Percentiles rank a stretch among this genome's conserved stretches.
Evolutionary conservation across 2,888 invertebrate species (phyloP).

Genomic region (Leptopilina myrica): DNA sequence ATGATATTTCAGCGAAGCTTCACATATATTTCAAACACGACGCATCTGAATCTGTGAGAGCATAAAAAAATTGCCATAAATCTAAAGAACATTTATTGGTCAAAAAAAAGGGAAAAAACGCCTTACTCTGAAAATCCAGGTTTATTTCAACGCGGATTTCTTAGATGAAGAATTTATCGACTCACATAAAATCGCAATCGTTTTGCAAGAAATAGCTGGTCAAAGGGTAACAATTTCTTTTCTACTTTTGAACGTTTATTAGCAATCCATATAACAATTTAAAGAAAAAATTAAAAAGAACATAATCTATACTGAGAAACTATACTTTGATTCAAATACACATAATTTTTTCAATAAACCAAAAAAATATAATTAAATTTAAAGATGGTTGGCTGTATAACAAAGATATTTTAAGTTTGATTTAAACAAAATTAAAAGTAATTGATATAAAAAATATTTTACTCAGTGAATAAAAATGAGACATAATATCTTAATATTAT

Average conservation of each 20-base stretch:
- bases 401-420: too few species aligned
- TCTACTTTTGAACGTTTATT: background rate
- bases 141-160: slow-evolving; percentile 16
- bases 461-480: background rate
- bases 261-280: background rate
- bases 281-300: too few species aligned
- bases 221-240: background rate
- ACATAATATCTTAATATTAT: background rate
- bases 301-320: too few species aligned
- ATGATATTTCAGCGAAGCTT: background rate
- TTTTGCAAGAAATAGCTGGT: slow-evolving; percentile 8
- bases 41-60: background rate
- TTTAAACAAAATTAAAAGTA: too few species aligned
- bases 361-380: too few species aligned
- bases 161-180: slow-evolving; percentile 18
- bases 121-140: slow-evolving; percentile 11
- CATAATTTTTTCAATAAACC: too few species aligned
- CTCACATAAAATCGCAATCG: slow-evolving; percentile 18
- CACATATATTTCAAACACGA: slow-evolving; percentile 2
- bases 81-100: slow-evolving; percentile 28
- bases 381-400: too few species aligned
- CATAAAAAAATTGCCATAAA: background rate
- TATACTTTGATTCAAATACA: too few species aligned
- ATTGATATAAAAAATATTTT: too few species aligned
- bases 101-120: background rate